Percentiles rank a stretch among this genome's conserved stretches.
Evolutionary conservation across 2,113 vertebrate species (phyloP).

Genomic region (Cyanistes caeruleus): DNA sequence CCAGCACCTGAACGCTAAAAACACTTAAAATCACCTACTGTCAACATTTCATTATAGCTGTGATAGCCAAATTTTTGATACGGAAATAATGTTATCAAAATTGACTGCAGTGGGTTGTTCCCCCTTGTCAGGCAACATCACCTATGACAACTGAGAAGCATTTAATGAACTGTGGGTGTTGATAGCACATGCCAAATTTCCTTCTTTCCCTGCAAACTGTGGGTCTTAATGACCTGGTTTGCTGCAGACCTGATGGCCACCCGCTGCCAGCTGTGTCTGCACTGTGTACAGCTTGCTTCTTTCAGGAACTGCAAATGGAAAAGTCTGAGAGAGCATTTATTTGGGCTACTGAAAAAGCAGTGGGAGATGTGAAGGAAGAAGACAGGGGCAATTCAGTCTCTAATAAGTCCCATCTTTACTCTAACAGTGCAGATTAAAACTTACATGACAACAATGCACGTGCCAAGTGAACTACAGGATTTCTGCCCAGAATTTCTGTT

Average conservation of each 20-base stretch:
- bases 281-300: background rate
- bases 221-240: background rate
- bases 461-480: background rate
- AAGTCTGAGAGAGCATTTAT: background rate
- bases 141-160: background rate
- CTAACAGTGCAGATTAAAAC: background rate
- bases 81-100: conserved; percentile 30
- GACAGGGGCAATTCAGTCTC: background rate
- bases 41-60: background rate
- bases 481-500: background rate
- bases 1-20: background rate
- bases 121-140: background rate
- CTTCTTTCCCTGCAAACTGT: background rate
- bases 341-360: background rate
- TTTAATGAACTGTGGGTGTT: background rate
- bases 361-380: background rate
- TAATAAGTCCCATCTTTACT: background rate
- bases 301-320: background rate
- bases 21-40: background rate
- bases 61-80: background rate
- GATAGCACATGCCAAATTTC: background rate
- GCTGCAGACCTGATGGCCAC: background rate
- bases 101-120: background rate
- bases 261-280: accelerated
- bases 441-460: background rate